Evolutionary conservation across 1,140 invertebrate species (phyloP), one percentile per base, ranked within the genome.

Genomic region (Drosophila arawakana): DNA sequence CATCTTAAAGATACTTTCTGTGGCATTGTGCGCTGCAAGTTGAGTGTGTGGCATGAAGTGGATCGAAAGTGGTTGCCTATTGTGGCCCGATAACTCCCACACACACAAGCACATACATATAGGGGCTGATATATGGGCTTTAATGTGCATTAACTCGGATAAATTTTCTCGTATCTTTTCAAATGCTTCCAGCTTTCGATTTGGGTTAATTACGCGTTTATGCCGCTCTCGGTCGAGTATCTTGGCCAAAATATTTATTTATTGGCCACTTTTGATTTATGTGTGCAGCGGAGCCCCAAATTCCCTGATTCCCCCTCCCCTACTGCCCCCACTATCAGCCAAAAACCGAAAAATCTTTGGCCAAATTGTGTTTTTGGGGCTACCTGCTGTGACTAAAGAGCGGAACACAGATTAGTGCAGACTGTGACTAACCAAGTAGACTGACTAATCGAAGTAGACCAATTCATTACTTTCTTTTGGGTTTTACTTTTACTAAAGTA

Each of bases 1-100:
- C 84, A 88, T 89, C 84, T 89, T 89, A 80, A 89, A 88, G 84
- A 89, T 88, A 89, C 84, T 88, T 85, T 83, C 59, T 69, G 75
- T 71, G 21, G 75, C 52, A 77, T 84, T 84, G 77, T 83, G 57
- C 44, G 77, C 78, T 65, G 74, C 69, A 66, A 73, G 47, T 84
- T 73, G 74, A 84, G 74, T 72, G 71, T 72, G 75, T 41, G 50
- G 52, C 50, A 37, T 58, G 59, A 57, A 39, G 52, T 49, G 69
- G 9, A 43, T 34, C 39, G 50, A 57, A 15, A 73, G 65, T 73
- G 63, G 55, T 68, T 46, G 83, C 61, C 76, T 79, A 82, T 82
- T 82, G 82, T 18, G 39, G 43, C 54, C 25, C 25, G 25, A 35
- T 21, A 47, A 41, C 58, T 47, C 60, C 11, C 41, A 35, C 35